These are phyloP conservation scores for Tympanoctomys barrerae DNA, from an alignment of 2,797 vertebrate genomes.

Conservation along the genomic window DNA sequence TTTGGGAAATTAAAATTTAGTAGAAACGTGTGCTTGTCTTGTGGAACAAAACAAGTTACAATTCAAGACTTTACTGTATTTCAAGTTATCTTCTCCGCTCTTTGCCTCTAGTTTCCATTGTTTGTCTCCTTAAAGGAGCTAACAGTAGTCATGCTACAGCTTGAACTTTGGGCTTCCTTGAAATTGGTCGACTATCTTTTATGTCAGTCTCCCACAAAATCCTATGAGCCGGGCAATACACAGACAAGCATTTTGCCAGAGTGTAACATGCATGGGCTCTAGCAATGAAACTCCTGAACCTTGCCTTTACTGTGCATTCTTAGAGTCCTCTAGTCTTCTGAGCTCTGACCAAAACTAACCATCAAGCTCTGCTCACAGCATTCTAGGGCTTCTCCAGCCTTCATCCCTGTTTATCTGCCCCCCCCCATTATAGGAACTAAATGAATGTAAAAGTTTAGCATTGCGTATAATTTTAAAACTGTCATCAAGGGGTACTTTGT, in stretches of 20 bases:
- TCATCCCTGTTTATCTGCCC: too few species aligned
- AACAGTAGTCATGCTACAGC: neutral
- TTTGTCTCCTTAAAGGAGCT: neutral
- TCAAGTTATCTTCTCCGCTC: neutral
- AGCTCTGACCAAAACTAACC: neutral
- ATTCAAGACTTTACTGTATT: neutral
- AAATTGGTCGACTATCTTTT: neutral
- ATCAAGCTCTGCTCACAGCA: neutral
- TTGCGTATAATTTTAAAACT: neutral
- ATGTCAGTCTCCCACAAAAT: neutral
- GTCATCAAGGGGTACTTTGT: neutral
- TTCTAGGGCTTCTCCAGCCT: neutral
- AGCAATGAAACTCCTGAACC: neutral
- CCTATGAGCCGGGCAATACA: neutral
- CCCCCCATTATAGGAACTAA: neutral
- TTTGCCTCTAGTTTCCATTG: neutral
- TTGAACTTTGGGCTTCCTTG: neutral
- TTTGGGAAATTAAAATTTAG: too few species aligned
- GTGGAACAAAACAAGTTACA: too few species aligned
- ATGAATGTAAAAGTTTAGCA: neutral
- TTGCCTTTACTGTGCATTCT: neutral
- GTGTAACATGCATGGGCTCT: neutral
- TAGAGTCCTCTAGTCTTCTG: neutral
- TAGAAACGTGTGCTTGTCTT: too few species aligned
- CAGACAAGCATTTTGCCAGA: neutral